Evolutionary conservation across 2,888 invertebrate genomes (phyloP), one percentile per base, ranked within the genome.

Genomic region (Chloroclystis v-ata): DNA sequence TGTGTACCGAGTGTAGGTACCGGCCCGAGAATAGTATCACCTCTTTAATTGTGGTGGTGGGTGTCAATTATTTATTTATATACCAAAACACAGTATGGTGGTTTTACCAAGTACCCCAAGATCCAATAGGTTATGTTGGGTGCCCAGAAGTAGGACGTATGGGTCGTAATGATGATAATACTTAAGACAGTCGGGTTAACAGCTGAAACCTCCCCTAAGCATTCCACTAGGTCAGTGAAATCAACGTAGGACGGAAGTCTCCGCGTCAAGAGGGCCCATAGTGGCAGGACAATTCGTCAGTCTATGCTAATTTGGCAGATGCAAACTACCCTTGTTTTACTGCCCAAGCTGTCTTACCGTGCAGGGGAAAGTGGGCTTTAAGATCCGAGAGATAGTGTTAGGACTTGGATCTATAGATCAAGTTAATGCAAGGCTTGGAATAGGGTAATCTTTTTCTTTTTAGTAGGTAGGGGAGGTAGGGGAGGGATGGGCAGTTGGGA

Each of bases 251-350:
- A n/a, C 38, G 49, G 44, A 38, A 42, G 46, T 8, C 44, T 39
- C 43, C 45, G 47, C 47, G 59, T 54, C 57, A n/a, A n/a, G n/a
- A 43, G 42, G 56, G 49, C 48, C 49, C 52, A 32, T 24, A 67
- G 62, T 67, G 76, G 68, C 77, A 72, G 76, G 61, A 77, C 79
- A 78, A 80, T 80, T 76, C 72, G 75, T 79, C 78, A 75, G 48
- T 56, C 62, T 67, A 80, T 80, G 79, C 72, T 70, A 80, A 79
- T 76, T 51, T 45, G 50, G 75, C 79, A 80, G 78, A 75, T 80
- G 79, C 69, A 54, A 39, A 33, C 24, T 28, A 51, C 58, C 60
- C 46, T 54, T 3, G 38, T 29, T 24, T 32, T 25, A 32, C 12
- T 13, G 20, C 38, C 33, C 33, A 33, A 16, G 33, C 33, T 16